These are phyloP conservation scores for Agrilus planipennis DNA, from an alignment of 1,140 invertebrate species.

Conservation along the genomic window DNA sequence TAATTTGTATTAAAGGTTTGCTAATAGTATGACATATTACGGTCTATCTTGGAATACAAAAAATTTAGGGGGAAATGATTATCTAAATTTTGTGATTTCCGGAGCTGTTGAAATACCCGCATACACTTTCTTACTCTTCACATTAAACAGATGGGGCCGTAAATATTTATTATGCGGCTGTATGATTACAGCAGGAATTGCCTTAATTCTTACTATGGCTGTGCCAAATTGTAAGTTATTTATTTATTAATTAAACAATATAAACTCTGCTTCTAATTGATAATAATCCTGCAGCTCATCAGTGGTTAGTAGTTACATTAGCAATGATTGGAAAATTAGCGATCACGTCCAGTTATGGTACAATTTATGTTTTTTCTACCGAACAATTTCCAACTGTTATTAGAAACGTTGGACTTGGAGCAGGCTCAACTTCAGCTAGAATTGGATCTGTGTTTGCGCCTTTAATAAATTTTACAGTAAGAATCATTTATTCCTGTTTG, in stretches of 20 bases:
- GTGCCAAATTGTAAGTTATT: conserved; percentile 43
- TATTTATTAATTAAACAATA: background rate
- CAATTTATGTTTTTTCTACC: conserved; percentile 68
- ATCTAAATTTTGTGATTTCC: conserved; percentile 64
- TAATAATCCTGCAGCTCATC: conserved; percentile 34
- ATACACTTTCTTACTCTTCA: conserved; percentile 56
- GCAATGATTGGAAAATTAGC: conserved; percentile 75
- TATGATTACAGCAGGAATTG: conserved; percentile 54
- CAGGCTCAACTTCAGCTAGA: conserved; percentile 63
- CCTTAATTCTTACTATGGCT: conserved; percentile 44
- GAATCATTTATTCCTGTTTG: conserved; percentile 11
- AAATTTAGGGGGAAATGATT: conserved; percentile 59
- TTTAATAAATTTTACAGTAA: conserved; percentile 51
- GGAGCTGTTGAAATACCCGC: conserved; percentile 67
- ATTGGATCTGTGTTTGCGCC: conserved; percentile 67
- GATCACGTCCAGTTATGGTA: conserved; percentile 68
- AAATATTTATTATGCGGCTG: conserved; percentile 54
- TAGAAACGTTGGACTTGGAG: conserved; percentile 64
- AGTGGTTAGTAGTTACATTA: conserved; percentile 48
- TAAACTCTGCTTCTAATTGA: background rate
- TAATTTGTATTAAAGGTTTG: conserved; percentile 44
- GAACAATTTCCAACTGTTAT: conserved; percentile 79
- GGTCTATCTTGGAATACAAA: conserved; percentile 69
- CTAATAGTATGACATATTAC: conserved; percentile 69
- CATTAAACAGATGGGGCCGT: conserved; percentile 60